These are phyloP conservation scores for Muntiacus reevesi DNA, from an alignment of 2,113 vertebrate species.

Conservation along the genomic window DNA sequence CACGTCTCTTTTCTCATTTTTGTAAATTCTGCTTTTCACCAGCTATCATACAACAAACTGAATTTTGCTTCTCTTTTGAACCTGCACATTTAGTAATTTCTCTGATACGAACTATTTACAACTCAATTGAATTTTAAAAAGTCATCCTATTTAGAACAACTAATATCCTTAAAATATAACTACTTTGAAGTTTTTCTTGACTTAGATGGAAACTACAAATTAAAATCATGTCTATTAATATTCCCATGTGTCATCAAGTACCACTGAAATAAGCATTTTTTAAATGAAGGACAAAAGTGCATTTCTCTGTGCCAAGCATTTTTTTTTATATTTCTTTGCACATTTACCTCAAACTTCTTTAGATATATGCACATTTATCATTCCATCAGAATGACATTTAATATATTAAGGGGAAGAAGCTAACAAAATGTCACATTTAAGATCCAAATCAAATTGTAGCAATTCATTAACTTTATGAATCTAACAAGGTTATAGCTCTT, in stretches of 20 bases:
- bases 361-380: conserved; percentile 63
- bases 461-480: conserved; percentile 51
- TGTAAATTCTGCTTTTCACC: not conserved
- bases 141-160: conserved; percentile 11
- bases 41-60: not conserved
- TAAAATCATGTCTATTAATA: conserved; percentile 51
- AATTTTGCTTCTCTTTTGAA: not conserved
- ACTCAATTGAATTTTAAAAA: not conserved
- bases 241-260: conserved; percentile 41
- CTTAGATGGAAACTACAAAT: conserved; percentile 37
- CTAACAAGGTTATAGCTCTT: conserved; percentile 42
- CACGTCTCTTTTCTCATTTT: not conserved
- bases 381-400: conserved; percentile 67
- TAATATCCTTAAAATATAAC: conserved; percentile 25
- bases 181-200: conserved; percentile 46
- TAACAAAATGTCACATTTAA: conserved; percentile 62
- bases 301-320: conserved; percentile 55
- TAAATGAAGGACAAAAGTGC: conserved; percentile 36
- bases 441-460: conserved; percentile 49
- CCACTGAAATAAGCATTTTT: conserved; percentile 68
- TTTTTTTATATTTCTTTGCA: conserved; percentile 69
- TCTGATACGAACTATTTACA: not conserved
- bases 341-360: conserved; percentile 64
- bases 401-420: conserved; percentile 45
- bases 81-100: not conserved